Evolutionary conservation across 2,888 invertebrate genomes (phyloP), one percentile per base, ranked within the genome.

Genomic region (Antitype chi): DNA sequence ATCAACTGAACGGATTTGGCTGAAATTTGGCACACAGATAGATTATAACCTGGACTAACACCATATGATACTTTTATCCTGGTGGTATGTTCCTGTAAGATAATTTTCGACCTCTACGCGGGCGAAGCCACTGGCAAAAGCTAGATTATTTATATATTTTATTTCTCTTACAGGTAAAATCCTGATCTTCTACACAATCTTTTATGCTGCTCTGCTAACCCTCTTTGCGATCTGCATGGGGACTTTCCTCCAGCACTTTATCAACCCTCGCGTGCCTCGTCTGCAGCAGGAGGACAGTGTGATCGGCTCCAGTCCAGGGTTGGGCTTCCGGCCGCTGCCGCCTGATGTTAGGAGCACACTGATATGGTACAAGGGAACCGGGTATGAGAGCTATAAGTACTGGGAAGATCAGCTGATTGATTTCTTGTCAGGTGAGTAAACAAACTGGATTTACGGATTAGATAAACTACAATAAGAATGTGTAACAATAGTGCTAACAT

Each of bases 311-410:
- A 99, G 99, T 96, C 99, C 99, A 78, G 99, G 99, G 78, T 97
- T 99, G 75, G 99, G 99, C 73, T 99, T 99, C 96, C 97, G 99
- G 87, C 99, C 99, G 13, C 97, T 99, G 97, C 99, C 99, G 25
- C 97, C 98, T 8, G 99, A 99, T 92, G 98, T 99, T 15, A 98
- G 99, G 89, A 99, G 99, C 92, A 99, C 99, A 15, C 97, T 99
- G 79, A 99, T 99, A 91, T 99, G 99, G 98, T 99, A 99, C 95
- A 98, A 98, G 92, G 98, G 98, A 43, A 98, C 98, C 0, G 97
- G 98, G 59, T 97, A 97, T 84, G 97, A 98, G 47, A 98, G 98
- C 92, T 98, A 98, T 91, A 97, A 97, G 85, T 98, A 98, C 89
- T 99, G 99, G 99, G 98, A 98, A 71, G 97, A 98, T 72, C 97